Evolutionary conservation across 2,888 invertebrate species (phyloP).

Genomic region (Plutella xylostella): DNA sequence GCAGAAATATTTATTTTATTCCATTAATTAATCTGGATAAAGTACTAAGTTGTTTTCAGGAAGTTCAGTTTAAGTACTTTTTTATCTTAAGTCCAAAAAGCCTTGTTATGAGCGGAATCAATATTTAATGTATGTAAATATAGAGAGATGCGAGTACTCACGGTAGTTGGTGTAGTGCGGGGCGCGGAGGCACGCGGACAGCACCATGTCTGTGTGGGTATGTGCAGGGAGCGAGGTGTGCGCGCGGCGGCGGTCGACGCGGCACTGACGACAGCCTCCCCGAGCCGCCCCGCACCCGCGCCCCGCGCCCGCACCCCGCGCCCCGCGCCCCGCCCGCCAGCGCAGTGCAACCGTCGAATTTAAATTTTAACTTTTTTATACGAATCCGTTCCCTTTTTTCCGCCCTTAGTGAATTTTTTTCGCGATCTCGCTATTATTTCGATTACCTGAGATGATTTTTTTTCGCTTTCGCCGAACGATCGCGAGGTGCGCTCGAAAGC

Average conservation of each 20-base stretch:
- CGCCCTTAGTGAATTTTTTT: slow-evolving; percentile 69
- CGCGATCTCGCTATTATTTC: slow-evolving; percentile 60
- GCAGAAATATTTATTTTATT: too few species aligned
- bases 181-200: slow-evolving; percentile 58
- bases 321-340: slow-evolving; percentile 22
- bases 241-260: slow-evolving; percentile 19
- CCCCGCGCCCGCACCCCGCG: slow-evolving; percentile 12
- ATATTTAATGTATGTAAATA: too few species aligned
- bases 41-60: too few species aligned
- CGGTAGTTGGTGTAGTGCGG: slow-evolving; percentile 49
- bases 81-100: too few species aligned
- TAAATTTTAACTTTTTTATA: slow-evolving; percentile 58
- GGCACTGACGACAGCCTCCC: slow-evolving; percentile 17
- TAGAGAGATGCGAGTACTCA: slow-evolving; percentile 30
- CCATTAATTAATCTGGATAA: too few species aligned
- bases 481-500: slow-evolving; percentile 63
- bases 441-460: slow-evolving; percentile 68
- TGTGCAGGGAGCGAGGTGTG: slow-evolving; percentile 4
- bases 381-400: slow-evolving; percentile 67
- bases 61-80: too few species aligned
- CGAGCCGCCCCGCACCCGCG: slow-evolving; percentile 7
- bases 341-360: slow-evolving; percentile 48
- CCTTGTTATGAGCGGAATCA: too few species aligned
- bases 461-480: slow-evolving; percentile 45
- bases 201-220: slow-evolving; percentile 38